Base-by-base conservation (phyloP, 2,888 invertebrate species). In the Busseola fusca region DNA sequence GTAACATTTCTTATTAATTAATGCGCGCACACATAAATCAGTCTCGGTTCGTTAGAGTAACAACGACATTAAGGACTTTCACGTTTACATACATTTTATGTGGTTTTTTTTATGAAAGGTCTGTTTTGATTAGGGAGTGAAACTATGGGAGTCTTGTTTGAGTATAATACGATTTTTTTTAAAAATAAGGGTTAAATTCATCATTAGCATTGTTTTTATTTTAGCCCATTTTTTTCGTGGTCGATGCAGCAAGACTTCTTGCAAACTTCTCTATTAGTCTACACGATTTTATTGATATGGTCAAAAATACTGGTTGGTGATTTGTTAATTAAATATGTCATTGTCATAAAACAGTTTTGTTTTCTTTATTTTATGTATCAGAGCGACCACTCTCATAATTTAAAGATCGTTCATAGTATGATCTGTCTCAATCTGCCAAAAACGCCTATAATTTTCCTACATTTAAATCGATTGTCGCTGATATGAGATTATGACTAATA, bases 21-120 rank as follows among this genome's bases (percentile, higher is more conserved):
- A 94, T 93, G 93, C 91, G 91, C 92, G 87, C 92, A 90, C 91
- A 91, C 94, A 95, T 95, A 95, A 94, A 95, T 95, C 95, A 94
- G 93, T 94, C 94, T 88, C 83, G 92, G 90, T 94, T 95, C 95
- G 94, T 95, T 95, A 95, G 93, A 93, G 89, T 87, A 91, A 91
- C 92, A 92, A 90, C 91, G 87, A 88, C 78, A 83, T 85, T 87
- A 91, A 92, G 93, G 91, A 91, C 92, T 91, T 91, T 92, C 91
- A 91, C 90, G 87, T 89, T 90, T 86, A 84, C 84, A 87, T 84
- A 69, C 52, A 66, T 71, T 77, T 74, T 77, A 56, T 68, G n/a
- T 75, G n/a, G 10, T 10, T 6, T 59, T 73, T 72, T 79, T 63
- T 30, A 34, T 18, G 9, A n/a, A 76, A 48, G 18, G 30, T 50